phyloP scores from a whole-genome alignment of 2,797 vertebrate genomes.

The Cyprinodon diabolis region DNA sequence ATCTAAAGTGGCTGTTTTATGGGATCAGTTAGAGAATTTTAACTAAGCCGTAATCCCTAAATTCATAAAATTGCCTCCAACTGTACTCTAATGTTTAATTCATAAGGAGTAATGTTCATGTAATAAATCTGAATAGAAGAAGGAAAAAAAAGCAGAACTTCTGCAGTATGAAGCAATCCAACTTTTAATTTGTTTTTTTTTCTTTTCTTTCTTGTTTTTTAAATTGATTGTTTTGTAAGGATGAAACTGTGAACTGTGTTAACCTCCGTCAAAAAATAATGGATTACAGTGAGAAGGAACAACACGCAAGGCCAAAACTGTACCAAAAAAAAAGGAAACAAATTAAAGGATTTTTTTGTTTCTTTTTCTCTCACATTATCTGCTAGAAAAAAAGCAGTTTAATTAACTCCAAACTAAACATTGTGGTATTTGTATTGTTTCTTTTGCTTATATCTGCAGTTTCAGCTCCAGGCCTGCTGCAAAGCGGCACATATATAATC shows the following conservation, averaged over 20 bases:
- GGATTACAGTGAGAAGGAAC: not conserved
- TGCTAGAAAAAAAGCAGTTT: not conserved
- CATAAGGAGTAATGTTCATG: slow-evolving; percentile 64
- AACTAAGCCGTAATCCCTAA: slow-evolving; percentile 65
- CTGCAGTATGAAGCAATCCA: slow-evolving; percentile 11
- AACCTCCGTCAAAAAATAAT: slow-evolving; percentile 1
- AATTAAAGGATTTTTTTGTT: not conserved
- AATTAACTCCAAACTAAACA: slow-evolving; percentile 49
- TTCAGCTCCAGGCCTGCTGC: slow-evolving; percentile 51
- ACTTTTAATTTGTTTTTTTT: slow-evolving; percentile 11
- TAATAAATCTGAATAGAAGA: slow-evolving; percentile 60
- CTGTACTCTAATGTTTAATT: slow-evolving; percentile 71
- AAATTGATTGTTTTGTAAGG: slow-evolving; percentile 8
- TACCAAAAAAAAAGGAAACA: not conserved
- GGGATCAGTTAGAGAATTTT: slow-evolving; percentile 64
- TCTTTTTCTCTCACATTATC: slow-evolving; percentile 12
- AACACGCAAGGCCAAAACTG: not conserved
- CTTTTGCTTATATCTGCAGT: slow-evolving; percentile 62
- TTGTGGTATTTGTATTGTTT: slow-evolving; percentile 49
- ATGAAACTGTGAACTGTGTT: not conserved
- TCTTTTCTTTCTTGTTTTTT: slow-evolving; percentile 7
- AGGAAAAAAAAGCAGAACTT: slow-evolving; percentile 6
- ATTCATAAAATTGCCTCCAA: slow-evolving; percentile 68
- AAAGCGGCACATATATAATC: slow-evolving; percentile 60
- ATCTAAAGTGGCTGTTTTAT: slow-evolving; percentile 69